Conservation (phyloP, 1,140 invertebrate genomes). For the Megalonaias nervosa region DNA sequence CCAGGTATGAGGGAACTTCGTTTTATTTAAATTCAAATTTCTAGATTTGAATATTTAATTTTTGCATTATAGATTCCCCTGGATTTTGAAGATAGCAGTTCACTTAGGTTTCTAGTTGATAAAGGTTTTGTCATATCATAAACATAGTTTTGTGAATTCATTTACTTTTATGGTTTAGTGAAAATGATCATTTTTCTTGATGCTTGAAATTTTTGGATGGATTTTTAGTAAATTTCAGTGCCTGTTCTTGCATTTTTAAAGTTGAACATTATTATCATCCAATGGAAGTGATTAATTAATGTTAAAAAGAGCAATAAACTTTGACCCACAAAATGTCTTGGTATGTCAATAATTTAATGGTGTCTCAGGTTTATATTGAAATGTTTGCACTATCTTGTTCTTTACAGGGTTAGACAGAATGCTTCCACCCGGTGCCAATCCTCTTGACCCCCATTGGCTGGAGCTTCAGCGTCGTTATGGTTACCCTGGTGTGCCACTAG, state of each 20-base stretch:
- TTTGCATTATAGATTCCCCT: no score
- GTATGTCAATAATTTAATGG: no score
- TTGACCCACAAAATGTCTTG: not conserved
- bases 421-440: constrained; percentile 54
- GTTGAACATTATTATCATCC: no score
- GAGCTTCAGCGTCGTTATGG: constrained; percentile 86
- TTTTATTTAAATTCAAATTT: not conserved
- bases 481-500: constrained; percentile 40
- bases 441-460: constrained; percentile 91
- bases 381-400: not conserved
- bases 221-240: not conserved
- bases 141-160: no score
- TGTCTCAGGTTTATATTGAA: no score
- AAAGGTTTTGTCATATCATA: no score
- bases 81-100: no score
- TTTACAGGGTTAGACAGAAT: constrained; percentile 62
- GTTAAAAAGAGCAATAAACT: not conserved
- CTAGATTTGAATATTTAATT: no score
- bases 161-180: no score
- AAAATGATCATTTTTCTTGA: no score
- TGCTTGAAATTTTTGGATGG: no score
- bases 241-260: not conserved
- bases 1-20: constrained; percentile 51
- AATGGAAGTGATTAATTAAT: not conserved
- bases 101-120: no score